phyloP scores from a whole-genome alignment of 2,888 invertebrate genomes.

The Bombylius major region DNA sequence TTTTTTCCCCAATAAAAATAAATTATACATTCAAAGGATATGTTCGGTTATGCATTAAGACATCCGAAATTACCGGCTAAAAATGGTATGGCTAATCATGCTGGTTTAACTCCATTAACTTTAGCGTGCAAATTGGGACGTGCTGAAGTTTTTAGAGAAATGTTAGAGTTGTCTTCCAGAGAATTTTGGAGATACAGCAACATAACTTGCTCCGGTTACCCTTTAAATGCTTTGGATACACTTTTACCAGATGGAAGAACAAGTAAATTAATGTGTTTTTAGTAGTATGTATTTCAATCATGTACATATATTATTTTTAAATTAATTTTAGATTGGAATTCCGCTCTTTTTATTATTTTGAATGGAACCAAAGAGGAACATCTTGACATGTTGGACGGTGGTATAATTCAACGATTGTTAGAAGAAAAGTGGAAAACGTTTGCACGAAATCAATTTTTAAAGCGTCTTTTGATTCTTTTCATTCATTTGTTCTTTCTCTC shows the following conservation, averaged over 20 bases:
- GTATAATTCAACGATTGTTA: slow-evolving; percentile 89
- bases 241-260: slow-evolving; percentile 88
- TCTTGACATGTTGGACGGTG: slow-evolving; percentile 96
- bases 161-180: slow-evolving; percentile 87
- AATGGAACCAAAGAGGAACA: slow-evolving; percentile 97
- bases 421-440: slow-evolving; percentile 99
- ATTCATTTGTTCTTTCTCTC: slow-evolving; percentile 81
- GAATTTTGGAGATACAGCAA: slow-evolving; percentile 99
- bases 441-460: slow-evolving; percentile 86
- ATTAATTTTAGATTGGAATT: slow-evolving; percentile 80
- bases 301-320: background rate
- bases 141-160: slow-evolving; percentile 92
- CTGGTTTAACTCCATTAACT: slow-evolving; percentile 89
- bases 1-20: background rate
- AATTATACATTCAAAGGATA: slow-evolving; percentile 51
- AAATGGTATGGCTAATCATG: slow-evolving; percentile 77
- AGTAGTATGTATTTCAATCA: background rate
- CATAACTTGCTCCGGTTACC: slow-evolving; percentile 96
- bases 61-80: slow-evolving; percentile 90
- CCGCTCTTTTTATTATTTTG: slow-evolving; percentile 91
- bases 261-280: slow-evolving; percentile 49
- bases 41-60: slow-evolving; percentile 94
- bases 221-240: slow-evolving; percentile 90
- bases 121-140: slow-evolving; percentile 93
- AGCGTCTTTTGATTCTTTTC: slow-evolving; percentile 75